Evolutionary conservation across 2,888 invertebrate species (phyloP), one percentile per base, ranked within the genome.

Genomic region (Eugnorisma glareosa): DNA sequence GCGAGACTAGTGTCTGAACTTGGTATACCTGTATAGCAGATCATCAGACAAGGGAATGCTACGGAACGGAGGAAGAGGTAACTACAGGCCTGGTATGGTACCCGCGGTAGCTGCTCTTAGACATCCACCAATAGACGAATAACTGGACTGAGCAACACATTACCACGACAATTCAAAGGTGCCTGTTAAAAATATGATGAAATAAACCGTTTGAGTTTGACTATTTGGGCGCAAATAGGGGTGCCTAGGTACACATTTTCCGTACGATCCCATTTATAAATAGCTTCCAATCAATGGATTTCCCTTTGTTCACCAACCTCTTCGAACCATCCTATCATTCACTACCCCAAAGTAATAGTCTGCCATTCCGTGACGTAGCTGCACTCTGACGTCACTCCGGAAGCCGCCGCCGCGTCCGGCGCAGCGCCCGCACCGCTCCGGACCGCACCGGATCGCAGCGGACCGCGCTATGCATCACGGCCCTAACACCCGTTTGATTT

Each of bases 401-500:
- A 74, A 70, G 72, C 66, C 73, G 2, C 61, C 66, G 4, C 45
- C 57, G 66, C 31, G 73, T 74, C 77, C 84, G 74, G 81, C 61
- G 45, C 71, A 72, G 67, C 67, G 24, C 57, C 54, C 64, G 63
- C 51, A 66, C 59, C 76, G 67, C 64, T 7, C n/a, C 59, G 37
- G 5, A 35, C 68, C 61, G 48, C 73, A 40, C 68, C 75, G 66
- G 37, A 21, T 67, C 73, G 63, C 15, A 75, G 13, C 63, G 69
- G 15, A 74, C 69, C 82, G 63, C 78, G 72, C 78, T n/a, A 83
- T 83, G 82, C 63, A 83, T 83, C 83, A 84, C 82, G 67, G 31
- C 85, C 66, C 85, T 84, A 84, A 84, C 85, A 84, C 85, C 83
- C 83, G 72, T 84, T 84, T 84, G 83, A 84, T 84, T 84, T 84